Conservation (phyloP, 2,113 vertebrate species). For the Thermophis baileyi region DNA sequence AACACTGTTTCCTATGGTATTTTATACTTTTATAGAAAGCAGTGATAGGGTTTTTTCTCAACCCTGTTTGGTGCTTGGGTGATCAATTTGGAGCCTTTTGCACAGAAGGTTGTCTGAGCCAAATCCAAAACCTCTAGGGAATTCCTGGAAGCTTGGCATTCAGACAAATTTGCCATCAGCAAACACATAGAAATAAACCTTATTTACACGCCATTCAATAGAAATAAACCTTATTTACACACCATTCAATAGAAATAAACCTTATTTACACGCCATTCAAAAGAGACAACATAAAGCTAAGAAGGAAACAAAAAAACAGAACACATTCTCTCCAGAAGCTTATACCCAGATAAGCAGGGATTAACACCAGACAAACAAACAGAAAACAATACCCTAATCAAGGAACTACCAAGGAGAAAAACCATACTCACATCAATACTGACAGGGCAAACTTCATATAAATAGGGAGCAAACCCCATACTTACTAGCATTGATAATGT, state of each 20-base stretch:
- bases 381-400: background rate
- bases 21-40: background rate
- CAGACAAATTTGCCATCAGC: background rate
- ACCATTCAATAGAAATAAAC: background rate
- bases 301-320: background rate
- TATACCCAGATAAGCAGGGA: background rate
- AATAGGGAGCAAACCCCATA: background rate
- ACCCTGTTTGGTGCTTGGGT: background rate
- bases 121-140: background rate
- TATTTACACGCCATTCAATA: background rate
- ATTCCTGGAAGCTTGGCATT: background rate
- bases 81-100: background rate
- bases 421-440: background rate
- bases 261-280: background rate
- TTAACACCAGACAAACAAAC: background rate
- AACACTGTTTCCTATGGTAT: background rate
- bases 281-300: background rate
- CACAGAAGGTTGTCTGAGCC: background rate
- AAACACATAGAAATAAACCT: background rate
- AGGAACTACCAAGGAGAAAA: background rate
- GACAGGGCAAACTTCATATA: background rate
- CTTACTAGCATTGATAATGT: background rate
- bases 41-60: background rate
- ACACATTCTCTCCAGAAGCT: background rate
- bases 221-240: background rate